A percentile compares a stretch with the other conserved stretches of the same genome.
Conservation (phyloP, 2,113 vertebrate genomes). For the Theropithecus gelada region DNA sequence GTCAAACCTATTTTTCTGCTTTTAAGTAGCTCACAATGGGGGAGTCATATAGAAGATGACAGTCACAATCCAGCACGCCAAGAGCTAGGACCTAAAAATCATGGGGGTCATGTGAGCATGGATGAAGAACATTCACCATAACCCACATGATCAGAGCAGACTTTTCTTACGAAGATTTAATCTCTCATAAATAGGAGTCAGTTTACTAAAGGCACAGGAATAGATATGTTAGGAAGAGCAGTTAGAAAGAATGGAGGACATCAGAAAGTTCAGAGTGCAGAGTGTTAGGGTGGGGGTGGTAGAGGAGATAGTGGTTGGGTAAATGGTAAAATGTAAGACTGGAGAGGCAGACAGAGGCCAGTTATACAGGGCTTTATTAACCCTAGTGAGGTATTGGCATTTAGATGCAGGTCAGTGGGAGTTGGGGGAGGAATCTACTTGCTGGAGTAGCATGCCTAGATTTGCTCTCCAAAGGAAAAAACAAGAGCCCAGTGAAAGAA, state of each 20-base stretch:
- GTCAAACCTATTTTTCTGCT: neutral
- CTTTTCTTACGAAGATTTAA: neutral
- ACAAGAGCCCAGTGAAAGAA: neutral
- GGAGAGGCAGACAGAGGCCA: neutral
- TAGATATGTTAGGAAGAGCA: neutral
- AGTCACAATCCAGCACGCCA: neutral
- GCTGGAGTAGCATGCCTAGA: neutral
- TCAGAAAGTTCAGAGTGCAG: neutral
- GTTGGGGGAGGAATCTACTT: neutral
- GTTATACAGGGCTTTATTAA: neutral
- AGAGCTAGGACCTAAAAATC: neutral
- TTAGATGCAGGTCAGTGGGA: neutral
- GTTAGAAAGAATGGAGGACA: neutral
- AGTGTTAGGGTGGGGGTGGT: neutral
- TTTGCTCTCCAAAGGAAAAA: conserved; percentile 7
- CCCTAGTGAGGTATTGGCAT: neutral
- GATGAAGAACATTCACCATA: neutral
- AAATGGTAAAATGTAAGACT: neutral
- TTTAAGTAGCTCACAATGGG: neutral
- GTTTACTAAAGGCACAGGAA: neutral
- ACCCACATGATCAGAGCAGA: neutral
- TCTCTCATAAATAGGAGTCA: neutral
- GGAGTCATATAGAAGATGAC: neutral
- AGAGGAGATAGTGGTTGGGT: neutral
- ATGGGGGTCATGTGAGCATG: neutral